Evolutionary conservation across 2,888 invertebrate genomes (phyloP).

Genomic region (Sarcophaga caerulescens): DNA sequence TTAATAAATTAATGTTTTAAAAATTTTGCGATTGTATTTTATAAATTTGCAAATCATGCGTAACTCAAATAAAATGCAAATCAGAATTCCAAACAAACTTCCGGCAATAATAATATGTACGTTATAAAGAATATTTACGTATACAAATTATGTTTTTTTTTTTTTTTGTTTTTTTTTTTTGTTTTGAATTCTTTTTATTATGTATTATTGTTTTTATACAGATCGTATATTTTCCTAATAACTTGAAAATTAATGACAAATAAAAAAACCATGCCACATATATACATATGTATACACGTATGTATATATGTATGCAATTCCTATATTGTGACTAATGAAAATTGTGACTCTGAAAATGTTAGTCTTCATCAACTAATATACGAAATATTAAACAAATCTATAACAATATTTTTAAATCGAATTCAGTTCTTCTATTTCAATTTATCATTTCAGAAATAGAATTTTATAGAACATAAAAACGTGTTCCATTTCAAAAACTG

Average conservation of each 20-base stretch:
- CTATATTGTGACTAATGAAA: neutral
- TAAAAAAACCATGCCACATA: neutral
- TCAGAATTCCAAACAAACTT: conserved; percentile 12
- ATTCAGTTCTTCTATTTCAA: neutral
- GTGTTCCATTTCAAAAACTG: neutral
- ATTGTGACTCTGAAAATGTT: neutral
- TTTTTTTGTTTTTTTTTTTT: neutral
- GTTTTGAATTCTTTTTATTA: neutral
- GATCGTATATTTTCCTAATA: too few species aligned
- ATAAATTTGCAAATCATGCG: conserved; percentile 45
- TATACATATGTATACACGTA: too few species aligned
- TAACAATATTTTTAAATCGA: neutral
- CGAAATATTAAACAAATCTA: neutral
- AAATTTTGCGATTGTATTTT: neutral
- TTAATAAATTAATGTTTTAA: too few species aligned
- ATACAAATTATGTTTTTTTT: conserved; percentile 3
- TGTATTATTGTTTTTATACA: too few species aligned
- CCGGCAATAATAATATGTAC: conserved; percentile 9
- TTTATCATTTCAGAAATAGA: neutral
- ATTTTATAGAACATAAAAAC: neutral
- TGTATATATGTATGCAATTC: neutral
- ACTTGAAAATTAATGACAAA: neutral
- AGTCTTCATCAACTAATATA: neutral
- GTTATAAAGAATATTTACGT: neutral
- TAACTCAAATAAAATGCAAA: conserved; percentile 32